Base-by-base conservation (phyloP, 2,888 invertebrate genomes). In the Apocheima hispidaria region DNA sequence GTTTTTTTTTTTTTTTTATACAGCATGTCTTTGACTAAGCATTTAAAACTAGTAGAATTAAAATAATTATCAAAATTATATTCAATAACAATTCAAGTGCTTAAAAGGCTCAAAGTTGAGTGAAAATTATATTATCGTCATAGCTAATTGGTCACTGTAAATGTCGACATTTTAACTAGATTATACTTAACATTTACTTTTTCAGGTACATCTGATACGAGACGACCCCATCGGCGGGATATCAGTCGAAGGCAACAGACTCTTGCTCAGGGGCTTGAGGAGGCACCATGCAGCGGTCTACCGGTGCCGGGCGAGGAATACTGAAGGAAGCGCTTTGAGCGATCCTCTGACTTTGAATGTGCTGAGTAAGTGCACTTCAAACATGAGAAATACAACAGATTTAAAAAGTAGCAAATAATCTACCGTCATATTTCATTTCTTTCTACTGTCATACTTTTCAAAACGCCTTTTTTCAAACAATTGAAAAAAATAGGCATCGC, bases 321-420 rank as follows among this genome's bases (percentile, higher is more conserved):
- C 95, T 1, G 96, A 97, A 80, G 97, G 97, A 46, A 96, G 96
- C 81, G 96, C 96, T 2, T 93, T 95, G 69, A 97, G 97, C 79
- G 94, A 95, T 54, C 95, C 96, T 5, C 88, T 96, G 62, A 94
- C 94, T 57, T 90, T 97, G 51, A 95, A 94, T 82, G 95, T 97
- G 71, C 94, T 97, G 85, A 96, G 97, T 97, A 93, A 96, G 97
- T 55, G 4, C 6, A 14, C 14, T 35, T 35, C 0, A 2, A 35
- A 12, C 4, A 26, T 26, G 1, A 5, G 9, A 4, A 38, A 20
- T 18, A 5, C 16, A 16, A 18, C 12, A 12, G 9, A 4, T 33
- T 9, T 7, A 33, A 36, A n/a, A n/a, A n/a, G n/a, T n/a, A n/a
- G n/a, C n/a, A n/a, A n/a, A n/a, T n/a, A n/a, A n/a, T n/a, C n/a